phyloP scores from a whole-genome alignment of 2,888 invertebrate genomes.

The Brassicogethes aeneus region DNA sequence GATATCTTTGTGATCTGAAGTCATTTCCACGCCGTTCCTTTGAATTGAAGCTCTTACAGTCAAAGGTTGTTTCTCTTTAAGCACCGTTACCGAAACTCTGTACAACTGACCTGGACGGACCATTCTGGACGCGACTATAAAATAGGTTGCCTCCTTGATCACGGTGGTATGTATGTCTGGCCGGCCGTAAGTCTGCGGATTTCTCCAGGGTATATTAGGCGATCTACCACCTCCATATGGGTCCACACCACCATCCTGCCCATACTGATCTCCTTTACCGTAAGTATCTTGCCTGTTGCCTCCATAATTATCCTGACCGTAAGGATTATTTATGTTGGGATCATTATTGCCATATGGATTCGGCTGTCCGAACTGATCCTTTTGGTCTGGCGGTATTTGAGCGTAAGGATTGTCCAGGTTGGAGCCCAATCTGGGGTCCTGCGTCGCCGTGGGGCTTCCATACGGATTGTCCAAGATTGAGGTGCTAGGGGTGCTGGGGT shows the following conservation, averaged over 20 bases:
- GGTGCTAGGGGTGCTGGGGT: constrained; percentile 17
- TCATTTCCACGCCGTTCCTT: constrained; percentile 81
- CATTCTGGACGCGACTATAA: constrained; percentile 84
- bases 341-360: constrained; percentile 9
- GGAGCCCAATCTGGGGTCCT: constrained; percentile 11
- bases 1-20: constrained; percentile 71
- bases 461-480: constrained; percentile 16
- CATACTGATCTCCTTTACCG: constrained; percentile 16
- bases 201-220: constrained; percentile 15
- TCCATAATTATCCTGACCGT: constrained; percentile 7
- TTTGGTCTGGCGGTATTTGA: constrained; percentile 4
- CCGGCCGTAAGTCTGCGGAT: constrained; percentile 5
- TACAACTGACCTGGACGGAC: constrained; percentile 88
- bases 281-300: constrained; percentile 12
- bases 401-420: constrained; percentile 11
- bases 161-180: constrained; percentile 21
- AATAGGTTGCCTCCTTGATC: constrained; percentile 57
- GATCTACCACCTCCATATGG: constrained; percentile 8
- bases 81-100: constrained; percentile 75
- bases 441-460: constrained; percentile 7
- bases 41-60: constrained; percentile 83
- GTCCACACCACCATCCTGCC: constrained; percentile 2
- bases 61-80: constrained; percentile 70
- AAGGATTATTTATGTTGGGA: background rate
- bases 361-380: constrained; percentile 12